Evolutionary conservation across 2,797 vertebrate genomes (phyloP), one percentile per base, ranked within the genome.

Genomic region (Sandelia bainsii): DNA sequence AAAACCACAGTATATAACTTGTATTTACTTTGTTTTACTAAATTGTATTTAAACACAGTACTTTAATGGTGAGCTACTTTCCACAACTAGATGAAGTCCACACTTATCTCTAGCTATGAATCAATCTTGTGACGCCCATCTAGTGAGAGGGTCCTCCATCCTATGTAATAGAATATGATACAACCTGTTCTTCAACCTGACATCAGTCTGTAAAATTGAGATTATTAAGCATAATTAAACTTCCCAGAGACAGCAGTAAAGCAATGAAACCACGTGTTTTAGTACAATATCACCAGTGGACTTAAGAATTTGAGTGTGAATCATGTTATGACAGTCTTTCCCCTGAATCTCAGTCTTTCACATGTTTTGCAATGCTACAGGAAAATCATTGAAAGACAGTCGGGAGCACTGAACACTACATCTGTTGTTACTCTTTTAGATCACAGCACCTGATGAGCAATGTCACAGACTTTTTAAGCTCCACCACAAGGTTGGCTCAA

Each of bases 251-350:
- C 13, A 42, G 16, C 19, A 64, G 20, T 44, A 39, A 3, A 22
- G 37, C 49, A 68, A 64, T 53, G 8, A 63, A 80, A 27, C 51
- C 20, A 12, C 51, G 22, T 1, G 22, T 46, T 65, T 50, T 19
- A 58, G 39, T 59, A 59, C 29, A 64, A 17, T 53, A 34, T 61
- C 8, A 3, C 14, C 65, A 60, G 29, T 13, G 22, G 59, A 48
- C 63, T 51, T 23, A 34, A 65, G 22, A 10, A 20, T 72, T 56
- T 63, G 13, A 59, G 56, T 69, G 20, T 85, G 77, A 87, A 82
- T 86, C 79, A 85, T 74, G 46, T 62, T 62, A 49, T 63, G 46
- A 72, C 69, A 80, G 70, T 83, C 66, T 86, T 79, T 54, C 71
- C 60, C 12, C 45, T 81, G 72, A 73, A 72, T 68, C 48, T 25